phyloP scores from a whole-genome alignment of 2,797 vertebrate genomes.

The Florisuga fusca region DNA sequence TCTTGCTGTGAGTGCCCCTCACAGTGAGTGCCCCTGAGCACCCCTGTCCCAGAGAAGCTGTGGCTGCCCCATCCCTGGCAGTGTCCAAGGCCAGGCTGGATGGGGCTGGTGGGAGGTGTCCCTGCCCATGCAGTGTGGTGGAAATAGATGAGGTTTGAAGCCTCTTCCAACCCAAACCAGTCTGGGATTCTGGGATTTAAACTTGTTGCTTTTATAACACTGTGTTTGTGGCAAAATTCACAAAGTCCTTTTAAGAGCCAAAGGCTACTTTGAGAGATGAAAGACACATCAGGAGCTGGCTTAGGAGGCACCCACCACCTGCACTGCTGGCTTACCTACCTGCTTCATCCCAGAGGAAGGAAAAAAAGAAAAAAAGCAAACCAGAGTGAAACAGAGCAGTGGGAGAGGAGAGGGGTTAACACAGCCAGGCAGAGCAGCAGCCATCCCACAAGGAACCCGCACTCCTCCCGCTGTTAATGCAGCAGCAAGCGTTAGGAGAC shows the following conservation, averaged over 20 bases:
- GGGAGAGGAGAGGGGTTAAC: not conserved
- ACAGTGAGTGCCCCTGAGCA: too few relatives aligned
- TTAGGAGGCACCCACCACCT: not conserved
- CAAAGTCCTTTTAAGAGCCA: not conserved
- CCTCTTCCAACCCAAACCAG: too few relatives aligned
- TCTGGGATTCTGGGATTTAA: too few relatives aligned
- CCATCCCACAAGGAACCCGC: not conserved
- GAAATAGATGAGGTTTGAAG: too few relatives aligned
- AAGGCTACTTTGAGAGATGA: not conserved
- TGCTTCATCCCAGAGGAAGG: not conserved
- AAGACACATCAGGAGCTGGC: not conserved
- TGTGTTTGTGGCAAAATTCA: not conserved
- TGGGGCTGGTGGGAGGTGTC: too few relatives aligned
- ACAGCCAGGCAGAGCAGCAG: not conserved
- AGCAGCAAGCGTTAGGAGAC: not conserved
- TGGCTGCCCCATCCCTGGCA: too few relatives aligned
- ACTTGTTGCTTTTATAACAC: not conserved
- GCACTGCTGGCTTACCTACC: not conserved
- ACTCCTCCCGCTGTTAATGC: not conserved
- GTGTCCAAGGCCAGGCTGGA: too few relatives aligned
- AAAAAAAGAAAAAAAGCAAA: not conserved
- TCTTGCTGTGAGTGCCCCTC: too few relatives aligned
- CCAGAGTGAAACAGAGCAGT: not conserved
- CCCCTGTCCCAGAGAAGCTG: too few relatives aligned
- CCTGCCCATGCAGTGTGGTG: too few relatives aligned